Evolutionary conservation across 2,797 vertebrate genomes (phyloP).

Genomic region (Coilia nasus): DNA sequence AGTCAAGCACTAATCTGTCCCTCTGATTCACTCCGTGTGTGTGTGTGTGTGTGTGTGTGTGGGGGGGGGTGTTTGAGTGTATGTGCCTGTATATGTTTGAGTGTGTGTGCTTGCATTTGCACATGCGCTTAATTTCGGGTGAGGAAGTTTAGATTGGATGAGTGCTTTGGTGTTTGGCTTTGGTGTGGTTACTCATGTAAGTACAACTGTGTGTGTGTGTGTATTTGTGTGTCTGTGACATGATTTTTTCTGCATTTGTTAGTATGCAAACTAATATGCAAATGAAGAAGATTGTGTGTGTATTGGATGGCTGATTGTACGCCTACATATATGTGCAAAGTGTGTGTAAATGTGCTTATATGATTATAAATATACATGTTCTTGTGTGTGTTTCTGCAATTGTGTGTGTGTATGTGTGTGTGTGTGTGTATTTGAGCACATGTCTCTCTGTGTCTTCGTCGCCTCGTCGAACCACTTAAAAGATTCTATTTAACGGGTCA

Average conservation of each 20-base stretch:
- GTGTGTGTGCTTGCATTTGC: neutral
- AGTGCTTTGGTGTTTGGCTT: neutral
- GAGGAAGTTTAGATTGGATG: neutral
- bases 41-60: neutral
- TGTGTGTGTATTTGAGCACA: constrained; percentile 37
- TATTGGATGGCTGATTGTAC: neutral
- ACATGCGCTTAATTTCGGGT: neutral
- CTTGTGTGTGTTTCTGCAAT: constrained; percentile 40
- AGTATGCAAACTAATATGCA: constrained; percentile 14
- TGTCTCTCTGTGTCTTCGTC: constrained; percentile 68
- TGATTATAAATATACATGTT: neutral
- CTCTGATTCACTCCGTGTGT: neutral
- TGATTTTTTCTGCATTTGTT: neutral
- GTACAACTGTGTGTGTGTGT: neutral
- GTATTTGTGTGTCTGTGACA: neutral
- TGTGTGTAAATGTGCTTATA: neutral
- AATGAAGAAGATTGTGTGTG: neutral
- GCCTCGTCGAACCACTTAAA: constrained; percentile 78
- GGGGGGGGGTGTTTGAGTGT: neutral
- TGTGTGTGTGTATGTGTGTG: neutral
- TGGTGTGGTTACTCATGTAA: neutral
- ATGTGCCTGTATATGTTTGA: neutral
- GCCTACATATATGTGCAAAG: neutral
- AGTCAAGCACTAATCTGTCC: neutral
- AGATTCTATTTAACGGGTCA: constrained; percentile 78